phyloP scores from a whole-genome alignment of 37 sponge, comb jelly and placozoan species.

The Aphrocallistes beatrix region DNA sequence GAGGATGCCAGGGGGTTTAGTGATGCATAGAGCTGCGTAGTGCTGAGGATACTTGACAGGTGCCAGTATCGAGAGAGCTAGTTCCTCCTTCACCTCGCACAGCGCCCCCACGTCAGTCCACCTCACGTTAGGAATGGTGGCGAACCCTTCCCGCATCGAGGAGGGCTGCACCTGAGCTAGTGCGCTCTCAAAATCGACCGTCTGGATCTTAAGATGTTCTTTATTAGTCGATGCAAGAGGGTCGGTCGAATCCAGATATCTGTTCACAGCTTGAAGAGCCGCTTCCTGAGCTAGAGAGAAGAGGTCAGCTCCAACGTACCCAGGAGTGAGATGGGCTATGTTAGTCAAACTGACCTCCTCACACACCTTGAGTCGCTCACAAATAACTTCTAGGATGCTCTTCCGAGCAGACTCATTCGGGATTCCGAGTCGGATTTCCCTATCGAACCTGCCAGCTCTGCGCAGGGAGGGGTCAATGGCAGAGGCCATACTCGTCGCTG shows the following conservation, averaged over 20 bases:
- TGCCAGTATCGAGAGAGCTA: conserved; percentile 76
- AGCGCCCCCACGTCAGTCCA: conserved; percentile 97
- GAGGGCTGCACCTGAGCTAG: conserved; percentile 65
- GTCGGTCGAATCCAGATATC: background rate
- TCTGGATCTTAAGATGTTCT: background rate
- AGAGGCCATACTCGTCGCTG: conserved; percentile 76
- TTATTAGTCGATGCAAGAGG: background rate
- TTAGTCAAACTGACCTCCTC: conserved; percentile 39
- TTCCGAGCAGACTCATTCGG: conserved; percentile 63
- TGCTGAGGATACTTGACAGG: conserved; percentile 66
- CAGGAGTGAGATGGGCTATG: conserved; percentile 69
- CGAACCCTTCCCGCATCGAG: conserved; percentile 90
- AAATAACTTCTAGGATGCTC: conserved; percentile 69
- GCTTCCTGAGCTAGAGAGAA: conserved; percentile 61
- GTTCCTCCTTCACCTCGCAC: conserved; percentile 63
- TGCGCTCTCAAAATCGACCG: conserved; percentile 41
- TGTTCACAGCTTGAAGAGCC: conserved; percentile 47
- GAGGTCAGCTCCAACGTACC: conserved; percentile 85
- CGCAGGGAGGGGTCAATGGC: conserved; percentile 77
- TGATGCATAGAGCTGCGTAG: conserved; percentile 69
- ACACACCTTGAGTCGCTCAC: conserved; percentile 43
- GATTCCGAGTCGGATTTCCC: conserved; percentile 79
- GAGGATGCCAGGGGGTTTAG: conserved; percentile 70
- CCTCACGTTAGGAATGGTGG: conserved; percentile 80
- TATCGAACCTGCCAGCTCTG: conserved; percentile 87